A percentile compares a stretch with the other conserved stretches of the same genome.
Evolutionary conservation across 2,797 vertebrate genomes (phyloP).

Genomic region (Chiloscyllium punctatum): DNA sequence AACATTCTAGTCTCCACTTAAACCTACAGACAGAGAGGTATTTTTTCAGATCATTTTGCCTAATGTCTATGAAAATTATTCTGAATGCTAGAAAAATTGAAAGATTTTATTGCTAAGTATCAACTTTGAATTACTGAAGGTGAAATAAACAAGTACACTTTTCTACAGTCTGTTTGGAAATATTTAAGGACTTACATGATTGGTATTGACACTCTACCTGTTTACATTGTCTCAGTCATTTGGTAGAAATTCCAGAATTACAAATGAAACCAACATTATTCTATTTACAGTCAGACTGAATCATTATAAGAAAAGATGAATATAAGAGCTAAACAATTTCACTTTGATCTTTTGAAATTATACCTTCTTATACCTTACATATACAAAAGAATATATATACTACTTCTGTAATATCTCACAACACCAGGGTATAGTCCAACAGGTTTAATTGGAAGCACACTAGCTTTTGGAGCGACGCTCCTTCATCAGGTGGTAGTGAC

Average conservation of each 20-base stretch:
- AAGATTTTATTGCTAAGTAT: neutral
- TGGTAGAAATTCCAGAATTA: neutral
- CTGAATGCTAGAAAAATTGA: no score
- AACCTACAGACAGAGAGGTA: neutral
- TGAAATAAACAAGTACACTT: neutral
- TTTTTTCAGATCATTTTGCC: neutral
- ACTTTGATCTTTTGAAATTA: neutral
- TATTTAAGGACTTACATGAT: neutral
- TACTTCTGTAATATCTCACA: neutral
- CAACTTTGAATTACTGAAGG: neutral
- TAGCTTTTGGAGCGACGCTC: no score
- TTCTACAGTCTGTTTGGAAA: neutral
- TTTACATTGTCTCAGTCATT: conserved; percentile 6
- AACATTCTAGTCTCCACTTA: neutral
- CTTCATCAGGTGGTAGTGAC: no score
- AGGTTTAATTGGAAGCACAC: no score
- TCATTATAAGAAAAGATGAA: neutral
- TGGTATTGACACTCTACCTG: neutral
- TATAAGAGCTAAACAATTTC: neutral
- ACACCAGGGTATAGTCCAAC: no score
- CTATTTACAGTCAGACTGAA: neutral
- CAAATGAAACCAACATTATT: neutral
- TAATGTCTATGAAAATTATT: neutral
- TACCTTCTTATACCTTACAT: neutral
- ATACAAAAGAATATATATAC: neutral